Evolutionary conservation across 1,140 invertebrate species (phyloP).

Genomic region (Andrena cerasifolii): DNA sequence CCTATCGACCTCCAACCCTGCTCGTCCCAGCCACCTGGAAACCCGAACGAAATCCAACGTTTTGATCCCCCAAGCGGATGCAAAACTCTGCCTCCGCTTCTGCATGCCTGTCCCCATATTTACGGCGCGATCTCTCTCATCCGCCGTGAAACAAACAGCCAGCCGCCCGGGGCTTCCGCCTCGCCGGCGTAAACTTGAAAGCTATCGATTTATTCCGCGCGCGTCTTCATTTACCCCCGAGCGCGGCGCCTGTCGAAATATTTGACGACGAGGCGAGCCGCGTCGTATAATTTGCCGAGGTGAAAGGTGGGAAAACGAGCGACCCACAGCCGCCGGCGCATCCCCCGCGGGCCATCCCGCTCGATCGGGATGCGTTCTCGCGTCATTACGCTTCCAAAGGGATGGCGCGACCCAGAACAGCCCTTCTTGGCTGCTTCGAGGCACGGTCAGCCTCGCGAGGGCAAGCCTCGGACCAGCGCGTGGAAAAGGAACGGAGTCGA

Average conservation of each 20-base stretch:
- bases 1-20: no score
- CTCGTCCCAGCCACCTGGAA: no score
- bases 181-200: constrained; percentile 1
- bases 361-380: constrained; percentile 21
- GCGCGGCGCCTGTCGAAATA: background rate
- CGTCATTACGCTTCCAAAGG: background rate
- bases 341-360: constrained; percentile 1
- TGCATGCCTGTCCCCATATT: background rate
- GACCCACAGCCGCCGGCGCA: constrained; percentile 20
- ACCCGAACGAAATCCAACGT: no score
- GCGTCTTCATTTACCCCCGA: background rate
- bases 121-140: background rate
- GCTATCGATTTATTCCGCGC: background rate
- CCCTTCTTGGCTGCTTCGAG: background rate
- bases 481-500: constrained; percentile 9
- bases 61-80: background rate
- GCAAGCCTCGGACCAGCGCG: background rate
- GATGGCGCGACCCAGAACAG: background rate
- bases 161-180: background rate
- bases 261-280: background rate
- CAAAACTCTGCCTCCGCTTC: background rate
- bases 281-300: background rate
- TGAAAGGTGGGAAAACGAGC: background rate
- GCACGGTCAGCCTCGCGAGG: background rate
- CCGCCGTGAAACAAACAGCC: background rate